A percentile compares a stretch with the other conserved stretches of the same genome.
These are phyloP conservation scores for Trichonephila clavipes DNA, from an alignment of 1,140 invertebrate species.

Conservation along the genomic window DNA sequence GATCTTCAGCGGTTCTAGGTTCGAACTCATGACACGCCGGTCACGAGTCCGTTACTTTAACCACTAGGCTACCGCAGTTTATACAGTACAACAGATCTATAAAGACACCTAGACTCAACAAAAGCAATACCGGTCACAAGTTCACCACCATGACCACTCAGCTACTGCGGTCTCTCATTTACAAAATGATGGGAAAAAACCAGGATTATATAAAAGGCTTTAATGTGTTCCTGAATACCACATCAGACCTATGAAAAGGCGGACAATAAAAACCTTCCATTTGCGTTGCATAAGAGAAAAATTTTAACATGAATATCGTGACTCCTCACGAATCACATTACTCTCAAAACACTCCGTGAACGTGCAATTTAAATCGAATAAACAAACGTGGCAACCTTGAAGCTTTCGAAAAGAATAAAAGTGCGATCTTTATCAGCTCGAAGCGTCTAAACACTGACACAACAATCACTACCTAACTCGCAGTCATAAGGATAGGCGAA, in stretches of 20 bases:
- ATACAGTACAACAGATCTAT: no score
- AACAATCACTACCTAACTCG: not conserved
- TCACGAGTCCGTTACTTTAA: no score
- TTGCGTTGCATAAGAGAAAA: not conserved
- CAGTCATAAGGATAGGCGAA: not conserved
- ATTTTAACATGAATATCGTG: not conserved
- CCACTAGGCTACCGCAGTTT: no score
- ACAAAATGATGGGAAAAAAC: no score
- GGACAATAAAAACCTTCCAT: not conserved
- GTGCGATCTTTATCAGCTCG: not conserved
- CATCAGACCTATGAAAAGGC: not conserved
- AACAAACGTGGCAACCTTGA: slow-evolving; percentile 19
- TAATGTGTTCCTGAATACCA: not conserved
- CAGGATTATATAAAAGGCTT: not conserved
- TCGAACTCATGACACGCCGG: no score
- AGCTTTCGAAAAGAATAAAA: not conserved
- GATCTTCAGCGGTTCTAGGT: no score
- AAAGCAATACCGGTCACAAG: no score
- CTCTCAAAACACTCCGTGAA: not conserved
- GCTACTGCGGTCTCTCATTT: no score
- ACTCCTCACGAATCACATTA: not conserved
- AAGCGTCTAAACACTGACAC: not conserved
- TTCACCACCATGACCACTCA: no score
- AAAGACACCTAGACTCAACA: no score
- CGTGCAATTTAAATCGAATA: slow-evolving; percentile 35